Evolutionary conservation across 2,113 vertebrate species (phyloP).

Genomic region (Pelobates fuscus): DNA sequence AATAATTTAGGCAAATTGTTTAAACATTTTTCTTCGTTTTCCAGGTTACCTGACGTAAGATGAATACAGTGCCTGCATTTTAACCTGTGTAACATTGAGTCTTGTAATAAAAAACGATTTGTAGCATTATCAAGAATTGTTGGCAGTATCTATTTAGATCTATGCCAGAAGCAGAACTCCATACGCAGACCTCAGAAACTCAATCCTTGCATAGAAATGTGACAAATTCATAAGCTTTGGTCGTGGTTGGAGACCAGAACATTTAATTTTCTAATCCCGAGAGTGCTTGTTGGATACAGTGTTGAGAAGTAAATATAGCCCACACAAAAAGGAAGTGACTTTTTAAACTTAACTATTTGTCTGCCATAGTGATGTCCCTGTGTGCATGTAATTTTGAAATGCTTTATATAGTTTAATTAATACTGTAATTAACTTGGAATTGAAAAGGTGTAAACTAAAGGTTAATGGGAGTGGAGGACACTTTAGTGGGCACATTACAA

Average conservation of each 20-base stretch:
- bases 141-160: background rate
- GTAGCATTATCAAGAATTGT: slow-evolving; percentile 6
- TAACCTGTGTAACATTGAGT: too few relatives aligned
- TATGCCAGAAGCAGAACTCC: slow-evolving; percentile 1
- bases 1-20: too few relatives aligned
- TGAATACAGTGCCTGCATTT: too few relatives aligned
- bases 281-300: background rate
- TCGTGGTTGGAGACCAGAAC: slow-evolving; percentile 14
- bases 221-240: slow-evolving; percentile 21
- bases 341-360: background rate
- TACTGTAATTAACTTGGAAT: too few relatives aligned
- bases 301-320: background rate
- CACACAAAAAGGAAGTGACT: background rate
- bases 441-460: too few relatives aligned
- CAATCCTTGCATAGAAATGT: slow-evolving; percentile 16
- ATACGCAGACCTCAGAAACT: background rate
- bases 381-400: too few relatives aligned
- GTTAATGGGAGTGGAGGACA: too few relatives aligned
- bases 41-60: too few relatives aligned
- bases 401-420: too few relatives aligned
- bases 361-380: background rate
- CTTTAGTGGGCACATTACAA: too few relatives aligned
- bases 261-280: slow-evolving; percentile 5
- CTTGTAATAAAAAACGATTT: background rate
- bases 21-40: too few relatives aligned